phyloP scores from a whole-genome alignment of 1,140 invertebrate species.

The Brachionus asplanchnoidis region DNA sequence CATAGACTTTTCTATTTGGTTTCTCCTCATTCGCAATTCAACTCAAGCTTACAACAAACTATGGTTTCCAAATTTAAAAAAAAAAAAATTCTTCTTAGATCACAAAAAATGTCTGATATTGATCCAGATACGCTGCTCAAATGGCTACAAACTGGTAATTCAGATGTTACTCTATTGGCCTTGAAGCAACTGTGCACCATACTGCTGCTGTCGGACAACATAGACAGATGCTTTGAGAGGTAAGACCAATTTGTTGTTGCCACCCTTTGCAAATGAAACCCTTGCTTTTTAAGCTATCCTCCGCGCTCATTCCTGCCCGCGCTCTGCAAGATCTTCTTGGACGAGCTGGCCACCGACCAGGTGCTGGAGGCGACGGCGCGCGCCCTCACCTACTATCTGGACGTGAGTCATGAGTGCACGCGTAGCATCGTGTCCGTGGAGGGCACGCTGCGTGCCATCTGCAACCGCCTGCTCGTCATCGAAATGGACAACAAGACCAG shows the following conservation, averaged over 20 bases:
- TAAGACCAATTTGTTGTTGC: constrained; percentile 57
- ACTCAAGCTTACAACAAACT: background rate
- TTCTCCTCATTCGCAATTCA: background rate
- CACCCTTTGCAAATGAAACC: too few relatives aligned
- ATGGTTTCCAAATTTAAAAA: background rate
- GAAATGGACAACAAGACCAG: constrained; percentile 88
- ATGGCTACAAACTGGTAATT: constrained; percentile 96
- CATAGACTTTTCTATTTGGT: too few relatives aligned
- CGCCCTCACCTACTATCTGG: constrained; percentile 95
- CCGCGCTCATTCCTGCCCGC: constrained; percentile 95
- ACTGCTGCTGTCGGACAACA: constrained; percentile 94
- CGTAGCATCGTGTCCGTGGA: constrained; percentile 93
- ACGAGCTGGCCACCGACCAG: constrained; percentile 93
- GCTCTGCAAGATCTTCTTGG: constrained; percentile 92
- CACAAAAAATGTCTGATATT: constrained; percentile 64
- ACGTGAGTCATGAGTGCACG: constrained; percentile 96
- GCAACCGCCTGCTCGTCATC: constrained; percentile 77
- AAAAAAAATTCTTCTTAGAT: background rate
- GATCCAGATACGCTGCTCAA: constrained; percentile 96
- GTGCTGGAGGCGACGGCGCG: constrained; percentile 92
- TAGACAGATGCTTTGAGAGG: constrained; percentile 98
- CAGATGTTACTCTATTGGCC: constrained; percentile 96
- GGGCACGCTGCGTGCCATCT: constrained; percentile 93
- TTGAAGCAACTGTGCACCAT: constrained; percentile 94
- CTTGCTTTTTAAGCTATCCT: constrained; percentile 82